These are phyloP conservation scores for Scelioninae gen. 1 DNA, from an alignment of 2,888 invertebrate species.

Conservation along the genomic window DNA sequence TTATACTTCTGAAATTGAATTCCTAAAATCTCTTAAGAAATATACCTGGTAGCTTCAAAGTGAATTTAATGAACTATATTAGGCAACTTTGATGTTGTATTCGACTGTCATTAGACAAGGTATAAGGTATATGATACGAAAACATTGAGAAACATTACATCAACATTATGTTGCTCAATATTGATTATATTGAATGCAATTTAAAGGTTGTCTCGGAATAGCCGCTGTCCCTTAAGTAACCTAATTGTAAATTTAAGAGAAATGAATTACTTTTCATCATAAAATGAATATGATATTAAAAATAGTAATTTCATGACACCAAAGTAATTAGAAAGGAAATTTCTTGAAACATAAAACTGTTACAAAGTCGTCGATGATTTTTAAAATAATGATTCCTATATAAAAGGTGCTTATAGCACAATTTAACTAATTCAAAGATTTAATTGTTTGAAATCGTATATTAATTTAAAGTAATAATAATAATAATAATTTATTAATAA, in stretches of 20 bases:
- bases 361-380: too few relatives aligned
- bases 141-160: slow-evolving; percentile 14
- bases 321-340: too few relatives aligned
- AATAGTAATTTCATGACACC: too few relatives aligned
- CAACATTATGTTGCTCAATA: slow-evolving; percentile 16
- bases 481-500: too few relatives aligned
- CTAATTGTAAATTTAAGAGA: neutral
- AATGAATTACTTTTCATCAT: too few relatives aligned
- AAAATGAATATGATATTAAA: too few relatives aligned
- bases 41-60: slow-evolving; percentile 3
- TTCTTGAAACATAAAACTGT: too few relatives aligned
- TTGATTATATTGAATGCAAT: slow-evolving; percentile 14
- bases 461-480: too few relatives aligned
- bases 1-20: neutral
- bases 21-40: slow-evolving; percentile 7
- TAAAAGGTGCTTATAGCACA: too few relatives aligned
- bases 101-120: slow-evolving; percentile 16
- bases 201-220: neutral
- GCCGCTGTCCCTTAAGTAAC: neutral
- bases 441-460: too few relatives aligned
- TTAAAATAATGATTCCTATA: too few relatives aligned
- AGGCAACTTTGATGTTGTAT: slow-evolving; percentile 4
- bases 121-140: slow-evolving; percentile 1
- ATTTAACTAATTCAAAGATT: too few relatives aligned
- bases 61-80: slow-evolving; percentile 3